Evolutionary conservation across 2,797 vertebrate species (phyloP).

Genomic region (Eidolon dupreanum): DNA sequence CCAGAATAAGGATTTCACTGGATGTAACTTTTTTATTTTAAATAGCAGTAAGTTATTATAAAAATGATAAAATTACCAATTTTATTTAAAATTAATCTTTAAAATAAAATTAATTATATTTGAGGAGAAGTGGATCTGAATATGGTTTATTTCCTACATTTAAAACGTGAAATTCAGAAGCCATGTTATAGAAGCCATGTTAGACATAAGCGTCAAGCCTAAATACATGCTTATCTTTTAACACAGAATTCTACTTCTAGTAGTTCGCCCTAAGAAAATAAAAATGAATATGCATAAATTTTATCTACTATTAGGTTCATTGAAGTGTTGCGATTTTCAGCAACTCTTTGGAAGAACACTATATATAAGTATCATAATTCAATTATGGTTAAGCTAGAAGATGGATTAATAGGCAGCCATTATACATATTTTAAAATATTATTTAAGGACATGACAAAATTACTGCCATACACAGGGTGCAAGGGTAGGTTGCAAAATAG

Average conservation of each 20-base stretch:
- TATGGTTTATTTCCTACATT: background rate
- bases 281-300: background rate
- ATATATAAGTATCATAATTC: background rate
- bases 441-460: background rate
- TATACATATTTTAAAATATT: background rate
- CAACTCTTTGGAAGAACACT: background rate
- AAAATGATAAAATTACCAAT: background rate
- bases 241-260: background rate
- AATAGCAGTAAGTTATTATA: background rate
- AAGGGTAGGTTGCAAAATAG: background rate
- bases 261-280: background rate
- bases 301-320: background rate
- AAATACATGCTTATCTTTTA: background rate
- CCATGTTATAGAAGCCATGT: background rate
- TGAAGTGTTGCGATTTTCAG: background rate
- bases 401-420: background rate
- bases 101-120: background rate
- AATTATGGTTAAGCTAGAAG: background rate
- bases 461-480: background rate
- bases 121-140: background rate
- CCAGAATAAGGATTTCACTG: background rate
- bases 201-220: background rate
- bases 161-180: constrained; percentile 3
- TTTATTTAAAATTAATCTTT: background rate
- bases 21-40: background rate